Evolutionary conservation across 2,797 vertebrate genomes (phyloP).

Genomic region (Dallia pectoralis): DNA sequence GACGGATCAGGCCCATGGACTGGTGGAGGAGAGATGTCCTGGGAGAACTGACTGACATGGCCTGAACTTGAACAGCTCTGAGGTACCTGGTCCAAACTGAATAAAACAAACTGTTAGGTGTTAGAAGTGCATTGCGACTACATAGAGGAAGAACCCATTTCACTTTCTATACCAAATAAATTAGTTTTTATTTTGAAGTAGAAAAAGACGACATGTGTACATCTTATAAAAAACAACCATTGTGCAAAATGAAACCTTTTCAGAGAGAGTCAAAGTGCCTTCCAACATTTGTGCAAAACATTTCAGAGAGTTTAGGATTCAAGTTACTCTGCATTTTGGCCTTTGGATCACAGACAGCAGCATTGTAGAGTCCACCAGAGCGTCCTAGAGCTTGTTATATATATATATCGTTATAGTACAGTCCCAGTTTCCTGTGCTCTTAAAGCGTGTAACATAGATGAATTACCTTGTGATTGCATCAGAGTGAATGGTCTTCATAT

Average conservation of each 20-base stretch:
- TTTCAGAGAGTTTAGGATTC: slow-evolving; percentile 55
- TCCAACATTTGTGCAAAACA: slow-evolving; percentile 48
- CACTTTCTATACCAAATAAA: slow-evolving; percentile 56
- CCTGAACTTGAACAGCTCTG: not conserved
- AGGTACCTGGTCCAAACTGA: not conserved
- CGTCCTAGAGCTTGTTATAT: slow-evolving; percentile 7
- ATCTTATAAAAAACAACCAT: slow-evolving; percentile 57
- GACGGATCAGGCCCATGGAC: not conserved
- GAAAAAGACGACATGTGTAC: slow-evolving; percentile 69
- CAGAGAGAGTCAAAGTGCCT: slow-evolving; percentile 64
- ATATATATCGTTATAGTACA: no score
- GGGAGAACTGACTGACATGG: not conserved
- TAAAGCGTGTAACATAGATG: slow-evolving; percentile 47
- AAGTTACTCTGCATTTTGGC: slow-evolving; percentile 55
- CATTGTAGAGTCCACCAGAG: slow-evolving; percentile 12
- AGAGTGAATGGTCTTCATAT: not conserved
- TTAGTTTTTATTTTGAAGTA: slow-evolving; percentile 64
- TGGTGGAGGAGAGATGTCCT: not conserved
- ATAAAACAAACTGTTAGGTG: not conserved
- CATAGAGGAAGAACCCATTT: slow-evolving; percentile 36
- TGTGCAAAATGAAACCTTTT: slow-evolving; percentile 67
- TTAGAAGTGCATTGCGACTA: slow-evolving; percentile 11
- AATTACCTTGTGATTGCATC: slow-evolving; percentile 38
- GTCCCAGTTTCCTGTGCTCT: slow-evolving; percentile 5
- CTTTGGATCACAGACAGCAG: slow-evolving; percentile 52